A percentile compares a stretch with the other conserved stretches of the same genome.
These are phyloP conservation scores for Drosophila hawaiiensis DNA, from an alignment of 2,888 invertebrate species.

Conservation along the genomic window DNA sequence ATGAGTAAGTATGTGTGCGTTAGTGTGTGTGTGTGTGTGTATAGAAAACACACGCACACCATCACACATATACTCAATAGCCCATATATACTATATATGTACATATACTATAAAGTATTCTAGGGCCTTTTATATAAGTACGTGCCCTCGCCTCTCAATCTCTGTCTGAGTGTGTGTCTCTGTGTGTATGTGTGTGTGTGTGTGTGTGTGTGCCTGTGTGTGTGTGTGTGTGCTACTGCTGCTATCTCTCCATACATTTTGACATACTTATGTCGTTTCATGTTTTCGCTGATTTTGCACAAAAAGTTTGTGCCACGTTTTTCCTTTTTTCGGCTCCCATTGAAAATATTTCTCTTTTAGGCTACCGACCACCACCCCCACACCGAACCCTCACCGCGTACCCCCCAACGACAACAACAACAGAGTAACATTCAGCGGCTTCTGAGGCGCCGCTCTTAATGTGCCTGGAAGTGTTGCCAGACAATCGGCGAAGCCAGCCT, in stretches of 20 bases:
- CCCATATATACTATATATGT: conserved; percentile 33
- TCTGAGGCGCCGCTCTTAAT: conserved; percentile 59
- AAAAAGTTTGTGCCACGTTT: conserved; percentile 67
- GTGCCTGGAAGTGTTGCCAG: conserved; percentile 43
- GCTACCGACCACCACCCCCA: conserved; percentile 2
- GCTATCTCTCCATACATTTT: conserved; percentile 76
- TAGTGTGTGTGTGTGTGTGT: conserved; percentile 9
- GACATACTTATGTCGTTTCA: conserved; percentile 81
- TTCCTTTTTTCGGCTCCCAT: conserved; percentile 53
- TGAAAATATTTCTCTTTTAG: conserved; percentile 60
- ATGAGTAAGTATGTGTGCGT: conserved; percentile 29
- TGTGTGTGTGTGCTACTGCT: conserved; percentile 33
- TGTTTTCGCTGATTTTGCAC: conserved; percentile 80
- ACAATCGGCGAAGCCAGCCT: conserved; percentile 31
- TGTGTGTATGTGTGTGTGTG: conserved; percentile 20
- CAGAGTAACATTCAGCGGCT: conserved; percentile 26
- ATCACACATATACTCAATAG: conserved; percentile 28
- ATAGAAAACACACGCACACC: background rate
- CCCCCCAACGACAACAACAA: conserved; percentile 2
- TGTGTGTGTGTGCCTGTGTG: conserved; percentile 20
- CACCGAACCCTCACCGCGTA: background rate
- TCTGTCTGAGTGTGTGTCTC: conserved; percentile 26
- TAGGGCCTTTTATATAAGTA: conserved; percentile 77
- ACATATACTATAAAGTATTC: conserved; percentile 67
- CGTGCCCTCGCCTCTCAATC: conserved; percentile 61